These are phyloP conservation scores for Drosophila micromelanica DNA, from an alignment of 1,140 invertebrate genomes.

Conservation along the genomic window DNA sequence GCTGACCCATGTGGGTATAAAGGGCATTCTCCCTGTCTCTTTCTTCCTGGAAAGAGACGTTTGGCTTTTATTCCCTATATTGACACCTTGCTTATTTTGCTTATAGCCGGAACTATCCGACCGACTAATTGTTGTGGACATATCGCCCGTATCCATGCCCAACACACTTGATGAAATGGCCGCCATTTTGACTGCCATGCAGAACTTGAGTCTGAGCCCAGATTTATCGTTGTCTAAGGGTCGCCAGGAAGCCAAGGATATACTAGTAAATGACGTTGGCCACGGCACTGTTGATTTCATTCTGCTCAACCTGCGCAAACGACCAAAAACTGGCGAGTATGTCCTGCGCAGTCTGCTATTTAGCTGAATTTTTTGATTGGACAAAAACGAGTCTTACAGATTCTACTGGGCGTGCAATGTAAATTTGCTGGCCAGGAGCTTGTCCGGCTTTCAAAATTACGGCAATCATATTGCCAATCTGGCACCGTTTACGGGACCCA, in stretches of 20 bases:
- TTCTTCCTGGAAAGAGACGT: too few relatives aligned
- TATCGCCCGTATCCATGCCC: conserved; percentile 90
- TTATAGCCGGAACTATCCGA: conserved; percentile 90
- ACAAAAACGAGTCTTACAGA: conserved; percentile 17
- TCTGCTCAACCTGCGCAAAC: conserved; percentile 84
- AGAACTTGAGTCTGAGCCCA: conserved; percentile 86
- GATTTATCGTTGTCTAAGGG: conserved; percentile 88
- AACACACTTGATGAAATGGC: conserved; percentile 87
- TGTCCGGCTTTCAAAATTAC: conserved; percentile 88
- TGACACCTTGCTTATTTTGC: neutral
- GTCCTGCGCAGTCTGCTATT: neutral
- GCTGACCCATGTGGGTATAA: conserved; percentile 86
- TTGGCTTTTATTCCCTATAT: too few relatives aligned
- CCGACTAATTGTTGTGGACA: conserved; percentile 92
- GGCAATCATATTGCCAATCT: conserved; percentile 84
- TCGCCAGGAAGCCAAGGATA: conserved; percentile 86
- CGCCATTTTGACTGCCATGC: conserved; percentile 89
- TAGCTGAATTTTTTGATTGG: too few relatives aligned
- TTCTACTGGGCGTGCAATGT: conserved; percentile 85
- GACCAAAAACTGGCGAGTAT: conserved; percentile 53
- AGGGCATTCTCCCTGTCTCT: too few relatives aligned
- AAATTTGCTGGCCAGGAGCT: conserved; percentile 88
- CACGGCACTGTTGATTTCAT: conserved; percentile 85
- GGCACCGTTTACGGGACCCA: conserved; percentile 88
- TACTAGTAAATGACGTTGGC: conserved; percentile 85